A percentile compares a stretch with the other conserved stretches of the same genome.
phyloP scores from a whole-genome alignment of 2,113 vertebrate species.

The Nycticryphes semicollaris region DNA sequence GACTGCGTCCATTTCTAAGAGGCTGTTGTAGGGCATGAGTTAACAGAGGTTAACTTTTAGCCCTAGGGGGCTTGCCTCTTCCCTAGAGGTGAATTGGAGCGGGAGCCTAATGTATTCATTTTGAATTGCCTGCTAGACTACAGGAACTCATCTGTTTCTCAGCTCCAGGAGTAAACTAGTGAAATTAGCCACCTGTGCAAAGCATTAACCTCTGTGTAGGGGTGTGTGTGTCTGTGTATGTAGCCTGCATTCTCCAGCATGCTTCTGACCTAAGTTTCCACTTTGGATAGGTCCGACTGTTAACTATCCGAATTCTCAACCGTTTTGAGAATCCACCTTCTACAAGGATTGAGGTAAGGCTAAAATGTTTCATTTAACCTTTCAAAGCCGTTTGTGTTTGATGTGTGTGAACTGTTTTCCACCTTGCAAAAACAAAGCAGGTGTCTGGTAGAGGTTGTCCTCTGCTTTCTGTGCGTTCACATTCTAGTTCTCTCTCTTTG shows the following conservation, averaged over 20 bases:
- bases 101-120: not conserved
- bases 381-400: not conserved
- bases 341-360: constrained; percentile 79
- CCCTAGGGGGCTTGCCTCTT: not conserved
- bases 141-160: not conserved
- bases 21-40: not conserved
- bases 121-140: not conserved
- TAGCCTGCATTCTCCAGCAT: not conserved
- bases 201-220: not conserved
- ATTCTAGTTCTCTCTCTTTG: not conserved
- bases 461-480: not conserved
- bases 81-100: not conserved
- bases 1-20: not conserved
- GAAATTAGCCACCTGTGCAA: not conserved
- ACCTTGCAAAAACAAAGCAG: not conserved
- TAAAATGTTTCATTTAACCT: not conserved
- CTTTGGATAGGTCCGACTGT: constrained; percentile 84
- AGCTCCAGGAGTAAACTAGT: not conserved
- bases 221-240: not conserved
- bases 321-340: constrained; percentile 84
- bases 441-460: not conserved
- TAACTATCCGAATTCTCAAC: constrained; percentile 89
- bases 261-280: not conserved
- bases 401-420: not conserved
- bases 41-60: not conserved